Evolutionary conservation across 2,113 vertebrate species (phyloP).

Genomic region (Tetrao urogallus): DNA sequence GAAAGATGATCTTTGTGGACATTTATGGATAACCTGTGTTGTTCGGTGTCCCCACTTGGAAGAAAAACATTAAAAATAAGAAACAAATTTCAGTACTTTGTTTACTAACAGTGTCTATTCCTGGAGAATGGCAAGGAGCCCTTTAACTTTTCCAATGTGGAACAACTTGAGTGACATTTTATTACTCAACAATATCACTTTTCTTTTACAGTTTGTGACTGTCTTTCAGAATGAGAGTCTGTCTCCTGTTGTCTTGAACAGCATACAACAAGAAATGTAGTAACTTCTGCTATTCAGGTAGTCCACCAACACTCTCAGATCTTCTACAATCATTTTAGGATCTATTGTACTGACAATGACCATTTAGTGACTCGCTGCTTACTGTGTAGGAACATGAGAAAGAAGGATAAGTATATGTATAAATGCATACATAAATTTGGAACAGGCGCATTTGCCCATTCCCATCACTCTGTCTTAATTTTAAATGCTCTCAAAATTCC

Average conservation of each 20-base stretch:
- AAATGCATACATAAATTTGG: neutral
- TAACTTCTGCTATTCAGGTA: neutral
- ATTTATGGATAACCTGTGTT: neutral
- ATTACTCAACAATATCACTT: neutral
- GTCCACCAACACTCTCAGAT: neutral
- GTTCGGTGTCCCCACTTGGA: neutral
- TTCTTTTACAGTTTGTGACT: neutral
- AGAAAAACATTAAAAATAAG: neutral
- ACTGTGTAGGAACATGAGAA: neutral
- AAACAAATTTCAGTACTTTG: neutral
- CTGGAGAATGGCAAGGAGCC: neutral
- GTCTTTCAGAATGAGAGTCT: neutral
- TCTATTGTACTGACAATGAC: neutral
- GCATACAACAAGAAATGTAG: neutral
- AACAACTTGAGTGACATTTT: neutral
- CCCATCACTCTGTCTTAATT: neutral
- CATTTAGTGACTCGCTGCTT: neutral
- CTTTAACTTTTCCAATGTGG: neutral
- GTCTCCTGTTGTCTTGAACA: neutral
- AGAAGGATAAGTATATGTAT: neutral
- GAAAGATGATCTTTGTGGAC: neutral
- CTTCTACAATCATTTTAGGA: neutral
- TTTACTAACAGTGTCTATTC: neutral
- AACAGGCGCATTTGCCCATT: neutral
- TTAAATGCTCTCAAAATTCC: neutral